Conservation (phyloP, 1,140 invertebrate species). For the Apis laboriosa region DNA sequence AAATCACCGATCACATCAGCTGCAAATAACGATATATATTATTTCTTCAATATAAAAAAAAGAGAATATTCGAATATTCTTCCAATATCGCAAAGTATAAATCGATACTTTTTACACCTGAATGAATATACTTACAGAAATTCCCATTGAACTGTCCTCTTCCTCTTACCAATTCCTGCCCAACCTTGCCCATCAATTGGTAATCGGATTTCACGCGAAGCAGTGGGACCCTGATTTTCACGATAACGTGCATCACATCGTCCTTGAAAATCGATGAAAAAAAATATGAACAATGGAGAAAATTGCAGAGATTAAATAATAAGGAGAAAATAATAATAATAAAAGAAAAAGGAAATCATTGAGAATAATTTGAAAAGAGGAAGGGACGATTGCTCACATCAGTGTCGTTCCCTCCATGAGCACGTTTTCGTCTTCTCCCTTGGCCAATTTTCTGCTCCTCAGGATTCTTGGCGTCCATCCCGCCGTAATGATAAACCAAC, state of each 20-base stretch:
- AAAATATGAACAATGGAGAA: not conserved
- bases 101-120: not conserved
- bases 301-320: not conserved
- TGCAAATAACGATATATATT: conserved; percentile 34
- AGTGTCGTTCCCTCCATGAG: conserved; percentile 64
- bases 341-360: not conserved
- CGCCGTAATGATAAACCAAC: conserved; percentile 77
- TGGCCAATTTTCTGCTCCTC: conserved; percentile 45
- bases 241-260: conserved; percentile 76
- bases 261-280: conserved; percentile 61
- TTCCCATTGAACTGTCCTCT: conserved; percentile 72
- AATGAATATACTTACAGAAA: conserved; percentile 73
- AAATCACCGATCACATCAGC: conserved; percentile 76
- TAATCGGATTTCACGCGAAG: conserved; percentile 75
- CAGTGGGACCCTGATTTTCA: conserved; percentile 73
- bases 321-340: not conserved
- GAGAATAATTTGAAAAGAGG: too few species aligned
- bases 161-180: conserved; percentile 71
- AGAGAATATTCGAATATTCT: not conserved
- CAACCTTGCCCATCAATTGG: conserved; percentile 74
- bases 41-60: not conserved
- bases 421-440: conserved; percentile 70
- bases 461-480: conserved; percentile 50
- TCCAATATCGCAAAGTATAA: not conserved
- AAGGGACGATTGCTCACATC: conserved; percentile 64